A percentile compares a stretch with the other conserved stretches of the same genome.
phyloP scores from a whole-genome alignment of 2,888 invertebrate species.

The Drosophila meridionalis region DNA sequence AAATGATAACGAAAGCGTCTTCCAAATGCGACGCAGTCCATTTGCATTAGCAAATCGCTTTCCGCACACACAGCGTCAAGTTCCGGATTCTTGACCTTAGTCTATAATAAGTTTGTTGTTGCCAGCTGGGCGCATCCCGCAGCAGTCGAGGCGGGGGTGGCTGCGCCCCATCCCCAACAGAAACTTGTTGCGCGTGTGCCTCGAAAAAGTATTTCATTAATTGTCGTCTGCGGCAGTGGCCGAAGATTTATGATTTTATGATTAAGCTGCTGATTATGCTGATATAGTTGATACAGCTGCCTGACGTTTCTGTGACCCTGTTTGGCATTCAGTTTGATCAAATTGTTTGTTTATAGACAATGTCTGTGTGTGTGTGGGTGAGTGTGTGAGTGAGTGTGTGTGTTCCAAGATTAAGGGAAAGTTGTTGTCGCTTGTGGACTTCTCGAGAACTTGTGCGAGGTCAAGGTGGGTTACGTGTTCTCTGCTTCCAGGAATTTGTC shows the following conservation, averaged over 20 bases:
- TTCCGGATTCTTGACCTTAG: conserved; percentile 83
- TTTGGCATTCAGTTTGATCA: conserved; percentile 61
- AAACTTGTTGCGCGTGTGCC: conserved; percentile 64
- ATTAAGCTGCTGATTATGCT: conserved; percentile 59
- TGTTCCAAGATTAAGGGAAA: conserved; percentile 39
- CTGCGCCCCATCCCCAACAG: neutral
- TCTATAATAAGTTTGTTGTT: conserved; percentile 68
- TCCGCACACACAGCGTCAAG: conserved; percentile 57
- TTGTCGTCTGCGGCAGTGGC: conserved; percentile 40
- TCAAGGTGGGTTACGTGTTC: conserved; percentile 36
- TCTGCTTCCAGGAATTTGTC: conserved; percentile 16
- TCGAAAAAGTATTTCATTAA: conserved; percentile 51
- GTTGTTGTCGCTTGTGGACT: conserved; percentile 25
- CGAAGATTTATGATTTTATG: conserved; percentile 73
- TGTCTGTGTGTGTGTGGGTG: neutral
- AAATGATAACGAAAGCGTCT: conserved; percentile 68
- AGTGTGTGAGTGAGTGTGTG: neutral
- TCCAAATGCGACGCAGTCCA: conserved; percentile 37
- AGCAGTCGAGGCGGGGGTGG: too few relatives aligned
- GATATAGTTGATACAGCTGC: conserved; percentile 14
- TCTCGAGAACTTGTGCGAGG: conserved; percentile 44
- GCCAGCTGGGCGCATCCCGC: neutral
- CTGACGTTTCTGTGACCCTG: conserved; percentile 55
- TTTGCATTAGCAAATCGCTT: conserved; percentile 66
- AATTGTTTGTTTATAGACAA: conserved; percentile 56